Conservation (phyloP, 2,113 vertebrate genomes). For the Caracal caracal region DNA sequence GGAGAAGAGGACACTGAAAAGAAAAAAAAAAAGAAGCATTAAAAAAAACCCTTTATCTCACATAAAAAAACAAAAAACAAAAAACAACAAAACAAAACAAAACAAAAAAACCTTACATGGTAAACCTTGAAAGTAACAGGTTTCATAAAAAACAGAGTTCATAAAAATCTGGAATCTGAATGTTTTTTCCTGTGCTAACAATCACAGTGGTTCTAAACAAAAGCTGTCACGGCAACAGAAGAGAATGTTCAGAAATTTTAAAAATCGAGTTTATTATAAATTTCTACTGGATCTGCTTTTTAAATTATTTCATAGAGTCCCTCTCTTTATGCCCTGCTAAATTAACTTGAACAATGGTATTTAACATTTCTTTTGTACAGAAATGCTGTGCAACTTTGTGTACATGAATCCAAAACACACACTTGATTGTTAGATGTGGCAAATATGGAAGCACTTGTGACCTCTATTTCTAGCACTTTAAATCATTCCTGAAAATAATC, state of each 20-base stretch:
- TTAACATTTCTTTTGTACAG: background rate
- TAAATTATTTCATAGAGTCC: background rate
- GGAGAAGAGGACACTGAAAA: background rate
- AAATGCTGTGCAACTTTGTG: background rate
- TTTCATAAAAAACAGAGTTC: background rate
- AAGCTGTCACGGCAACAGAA: background rate
- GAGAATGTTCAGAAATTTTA: background rate
- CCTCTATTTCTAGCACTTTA: background rate
- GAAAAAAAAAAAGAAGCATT: background rate
- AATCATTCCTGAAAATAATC: background rate
- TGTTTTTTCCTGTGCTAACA: background rate
- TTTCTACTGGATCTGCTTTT: background rate
- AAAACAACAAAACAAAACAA: background rate
- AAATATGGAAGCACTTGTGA: background rate
- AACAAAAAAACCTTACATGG: background rate
- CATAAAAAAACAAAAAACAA: background rate
- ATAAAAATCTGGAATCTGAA: conserved; percentile 1
- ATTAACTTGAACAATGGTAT: background rate
- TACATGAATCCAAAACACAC: background rate
- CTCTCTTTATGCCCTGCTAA: background rate
- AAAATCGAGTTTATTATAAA: conserved; percentile 6
- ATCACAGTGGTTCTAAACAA: background rate
- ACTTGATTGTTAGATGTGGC: background rate
- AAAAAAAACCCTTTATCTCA: background rate
- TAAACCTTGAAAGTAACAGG: conserved; percentile 21